Percentiles rank a stretch among this genome's conserved stretches.
These are phyloP conservation scores for Gymnocypris eckloni DNA, from an alignment of 2,797 vertebrate genomes.

Conservation along the genomic window DNA sequence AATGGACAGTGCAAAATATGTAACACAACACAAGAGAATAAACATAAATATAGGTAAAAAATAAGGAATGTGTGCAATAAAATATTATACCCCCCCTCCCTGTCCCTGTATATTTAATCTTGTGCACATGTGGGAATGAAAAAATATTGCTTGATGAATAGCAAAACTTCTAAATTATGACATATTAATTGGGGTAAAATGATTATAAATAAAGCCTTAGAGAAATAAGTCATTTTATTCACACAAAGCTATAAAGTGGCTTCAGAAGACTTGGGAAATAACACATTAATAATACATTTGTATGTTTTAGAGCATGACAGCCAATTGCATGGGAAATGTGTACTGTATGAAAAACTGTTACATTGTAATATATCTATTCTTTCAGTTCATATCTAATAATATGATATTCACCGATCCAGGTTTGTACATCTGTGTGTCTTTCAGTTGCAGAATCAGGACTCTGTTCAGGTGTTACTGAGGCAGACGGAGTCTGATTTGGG, in stretches of 20 bases:
- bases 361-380: background rate
- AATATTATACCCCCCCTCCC: conserved; percentile 51
- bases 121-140: background rate
- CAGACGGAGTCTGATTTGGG: conserved; percentile 93
- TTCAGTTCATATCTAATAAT: background rate
- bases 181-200: background rate
- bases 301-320: background rate
- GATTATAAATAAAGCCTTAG: background rate
- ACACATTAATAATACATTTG: background rate
- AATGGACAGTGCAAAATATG: no score
- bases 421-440: conserved; percentile 1
- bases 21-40: no score
- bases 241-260: background rate
- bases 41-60: no score
- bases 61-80: no score
- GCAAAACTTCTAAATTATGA: background rate
- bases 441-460: conserved; percentile 95
- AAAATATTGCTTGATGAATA: background rate
- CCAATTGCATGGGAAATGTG: background rate
- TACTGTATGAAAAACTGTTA: background rate
- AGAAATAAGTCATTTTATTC: background rate
- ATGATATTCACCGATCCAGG: background rate
- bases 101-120: background rate
- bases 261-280: background rate
- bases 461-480: conserved; percentile 86